A percentile compares a stretch with the other conserved stretches of the same genome.
Conservation (phyloP, 2,797 vertebrate genomes). For the Chaunax sp. region DNA sequence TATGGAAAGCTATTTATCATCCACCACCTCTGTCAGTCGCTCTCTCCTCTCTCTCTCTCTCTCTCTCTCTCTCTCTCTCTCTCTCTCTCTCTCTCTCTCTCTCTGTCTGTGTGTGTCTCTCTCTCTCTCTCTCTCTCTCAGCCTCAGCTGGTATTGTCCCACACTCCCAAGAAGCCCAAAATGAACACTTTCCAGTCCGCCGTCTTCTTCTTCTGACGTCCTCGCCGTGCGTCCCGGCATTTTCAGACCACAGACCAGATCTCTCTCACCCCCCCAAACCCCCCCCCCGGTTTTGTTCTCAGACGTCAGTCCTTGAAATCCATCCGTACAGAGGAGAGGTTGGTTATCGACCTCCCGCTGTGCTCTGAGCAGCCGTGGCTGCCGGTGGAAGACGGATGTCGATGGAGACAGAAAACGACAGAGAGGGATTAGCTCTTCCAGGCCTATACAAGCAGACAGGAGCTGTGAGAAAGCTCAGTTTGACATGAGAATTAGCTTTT, state of each 20-base stretch:
- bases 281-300: conserved; percentile 19
- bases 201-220: conserved; percentile 37
- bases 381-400: conserved; percentile 33
- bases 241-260: conserved; percentile 54
- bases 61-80: background rate
- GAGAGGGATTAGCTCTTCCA: conserved; percentile 28
- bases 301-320: conserved; percentile 37
- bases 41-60: conserved; percentile 4
- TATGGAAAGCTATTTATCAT: conserved; percentile 62
- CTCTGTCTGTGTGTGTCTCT: background rate
- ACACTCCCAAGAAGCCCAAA: conserved; percentile 42
- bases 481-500: conserved; percentile 60
- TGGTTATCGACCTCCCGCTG: conserved; percentile 44
- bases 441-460: conserved; percentile 34
- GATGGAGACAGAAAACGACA: conserved; percentile 16
- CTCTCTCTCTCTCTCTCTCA: conserved; percentile 1
- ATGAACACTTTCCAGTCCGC: conserved; percentile 52
- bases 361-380: conserved; percentile 6
- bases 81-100: background rate
- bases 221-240: conserved; percentile 30
- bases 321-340: conserved; percentile 34
- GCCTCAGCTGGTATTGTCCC: conserved; percentile 42
- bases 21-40: conserved; percentile 32
- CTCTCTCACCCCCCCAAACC: background rate
- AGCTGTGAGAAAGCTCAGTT: conserved; percentile 55